Conservation (phyloP, 2,797 vertebrate species). For the Atherinosoma microstoma region DNA sequence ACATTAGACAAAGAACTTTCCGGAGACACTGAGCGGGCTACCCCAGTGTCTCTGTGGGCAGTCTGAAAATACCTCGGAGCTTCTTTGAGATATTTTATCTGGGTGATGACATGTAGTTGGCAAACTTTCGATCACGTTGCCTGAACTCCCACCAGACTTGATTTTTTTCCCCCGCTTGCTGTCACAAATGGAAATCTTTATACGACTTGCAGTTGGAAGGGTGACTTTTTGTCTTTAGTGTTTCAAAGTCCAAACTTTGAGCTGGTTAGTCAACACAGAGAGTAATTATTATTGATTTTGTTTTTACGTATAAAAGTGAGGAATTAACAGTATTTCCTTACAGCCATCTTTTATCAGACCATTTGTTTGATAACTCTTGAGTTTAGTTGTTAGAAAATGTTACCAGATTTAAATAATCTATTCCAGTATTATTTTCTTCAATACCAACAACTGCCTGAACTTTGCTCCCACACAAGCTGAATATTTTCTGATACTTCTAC, state of each 20-base stretch:
- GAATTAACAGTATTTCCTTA: neutral
- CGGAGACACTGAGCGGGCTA: slow-evolving; percentile 62
- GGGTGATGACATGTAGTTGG: slow-evolving; percentile 80
- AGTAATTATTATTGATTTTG: neutral
- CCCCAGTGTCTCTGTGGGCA: slow-evolving; percentile 67
- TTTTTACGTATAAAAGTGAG: neutral
- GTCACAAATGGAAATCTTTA: slow-evolving; percentile 62
- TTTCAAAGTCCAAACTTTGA: neutral
- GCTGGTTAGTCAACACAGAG: neutral
- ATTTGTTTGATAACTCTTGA: neutral
- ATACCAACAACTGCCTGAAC: neutral
- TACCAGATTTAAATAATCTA: neutral
- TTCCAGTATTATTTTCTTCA: neutral
- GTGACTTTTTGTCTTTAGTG: slow-evolving; percentile 15
- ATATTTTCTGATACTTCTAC: neutral
- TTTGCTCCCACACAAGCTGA: neutral
- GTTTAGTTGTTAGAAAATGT: neutral
- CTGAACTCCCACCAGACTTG: slow-evolving; percentile 47
- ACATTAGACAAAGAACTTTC: slow-evolving; percentile 73
- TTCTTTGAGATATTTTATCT: slow-evolving; percentile 75
- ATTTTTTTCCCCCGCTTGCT: slow-evolving; percentile 33
- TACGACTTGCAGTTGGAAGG: slow-evolving; percentile 34
- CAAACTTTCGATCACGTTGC: slow-evolving; percentile 61
- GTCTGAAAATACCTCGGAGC: slow-evolving; percentile 75
- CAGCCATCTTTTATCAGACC: neutral